Conservation (phyloP, 2,797 vertebrate species). For the Lepilemur ruficaudatus region DNA sequence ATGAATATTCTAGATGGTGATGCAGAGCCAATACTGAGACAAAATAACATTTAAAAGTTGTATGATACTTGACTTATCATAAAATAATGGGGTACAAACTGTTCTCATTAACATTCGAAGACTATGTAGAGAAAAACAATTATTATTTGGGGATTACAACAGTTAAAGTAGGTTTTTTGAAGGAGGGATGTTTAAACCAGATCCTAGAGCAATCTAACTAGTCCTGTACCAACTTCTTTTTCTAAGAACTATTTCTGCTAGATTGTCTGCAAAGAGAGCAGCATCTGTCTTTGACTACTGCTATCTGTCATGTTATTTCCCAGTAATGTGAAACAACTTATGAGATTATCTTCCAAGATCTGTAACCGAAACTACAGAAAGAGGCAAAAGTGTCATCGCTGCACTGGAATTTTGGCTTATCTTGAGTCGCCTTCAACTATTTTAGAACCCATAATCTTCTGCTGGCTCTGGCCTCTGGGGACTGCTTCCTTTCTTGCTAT, state of each 20-base stretch:
- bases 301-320: background rate
- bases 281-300: background rate
- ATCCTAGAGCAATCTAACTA: background rate
- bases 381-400: background rate
- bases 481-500: background rate
- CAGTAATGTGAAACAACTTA: background rate
- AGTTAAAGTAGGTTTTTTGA: background rate
- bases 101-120: background rate
- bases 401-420: background rate
- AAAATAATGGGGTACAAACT: background rate
- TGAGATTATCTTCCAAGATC: background rate
- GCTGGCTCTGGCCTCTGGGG: background rate
- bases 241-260: background rate
- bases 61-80: background rate
- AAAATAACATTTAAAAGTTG: background rate
- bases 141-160: background rate
- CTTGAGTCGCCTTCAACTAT: background rate
- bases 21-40: background rate
- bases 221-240: background rate
- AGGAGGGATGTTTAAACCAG: background rate
- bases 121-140: background rate
- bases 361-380: background rate
- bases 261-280: background rate
- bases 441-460: background rate
- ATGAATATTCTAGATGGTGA: background rate